phyloP scores from a whole-genome alignment of 2,888 invertebrate genomes.

The Rhagophthalmus giganteus region DNA sequence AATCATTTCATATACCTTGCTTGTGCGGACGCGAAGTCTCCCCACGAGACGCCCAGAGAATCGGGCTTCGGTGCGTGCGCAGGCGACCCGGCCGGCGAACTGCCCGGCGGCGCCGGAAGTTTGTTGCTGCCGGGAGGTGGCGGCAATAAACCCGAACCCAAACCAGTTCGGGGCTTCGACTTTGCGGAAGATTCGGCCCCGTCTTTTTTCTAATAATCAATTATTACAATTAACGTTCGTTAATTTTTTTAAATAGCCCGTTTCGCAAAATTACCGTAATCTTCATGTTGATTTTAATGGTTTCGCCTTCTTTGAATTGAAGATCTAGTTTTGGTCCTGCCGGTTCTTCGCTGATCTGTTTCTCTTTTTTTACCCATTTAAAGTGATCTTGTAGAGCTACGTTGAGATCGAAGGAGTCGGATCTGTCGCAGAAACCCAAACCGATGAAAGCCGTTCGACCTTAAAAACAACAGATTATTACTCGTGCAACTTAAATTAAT shows the following conservation, averaged over 20 bases:
- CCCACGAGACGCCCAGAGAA: constrained; percentile 68
- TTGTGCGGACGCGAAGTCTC: constrained; percentile 74
- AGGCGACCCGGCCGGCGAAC: constrained; percentile 76
- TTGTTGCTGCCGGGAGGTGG: constrained; percentile 86
- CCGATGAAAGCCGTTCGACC: constrained; percentile 93
- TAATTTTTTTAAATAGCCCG: no score
- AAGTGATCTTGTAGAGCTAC: constrained; percentile 98
- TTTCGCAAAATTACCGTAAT: constrained; percentile 78
- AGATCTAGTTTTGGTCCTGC: constrained; percentile 84
- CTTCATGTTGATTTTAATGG: constrained; percentile 98
- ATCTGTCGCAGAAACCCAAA: constrained; percentile 94
- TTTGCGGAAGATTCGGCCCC: constrained; percentile 73
- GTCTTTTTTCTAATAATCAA: constrained; percentile 85
- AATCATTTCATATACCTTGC: constrained; percentile 33
- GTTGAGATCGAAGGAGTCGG: constrained; percentile 98
- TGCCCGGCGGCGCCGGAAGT: constrained; percentile 76
- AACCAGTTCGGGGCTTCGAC: constrained; percentile 62
- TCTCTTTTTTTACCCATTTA: constrained; percentile 86
- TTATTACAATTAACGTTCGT: no score
- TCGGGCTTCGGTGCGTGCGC: constrained; percentile 58
- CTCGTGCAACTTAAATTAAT: no score
- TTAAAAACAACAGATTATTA: constrained; percentile 44
- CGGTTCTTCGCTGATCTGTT: constrained; percentile 78
- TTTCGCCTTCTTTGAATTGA: constrained; percentile 98
- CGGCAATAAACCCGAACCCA: constrained; percentile 62